Evolutionary conservation across 2,888 invertebrate species (phyloP), one percentile per base, ranked within the genome.

Genomic region (Seira musarum): DNA sequence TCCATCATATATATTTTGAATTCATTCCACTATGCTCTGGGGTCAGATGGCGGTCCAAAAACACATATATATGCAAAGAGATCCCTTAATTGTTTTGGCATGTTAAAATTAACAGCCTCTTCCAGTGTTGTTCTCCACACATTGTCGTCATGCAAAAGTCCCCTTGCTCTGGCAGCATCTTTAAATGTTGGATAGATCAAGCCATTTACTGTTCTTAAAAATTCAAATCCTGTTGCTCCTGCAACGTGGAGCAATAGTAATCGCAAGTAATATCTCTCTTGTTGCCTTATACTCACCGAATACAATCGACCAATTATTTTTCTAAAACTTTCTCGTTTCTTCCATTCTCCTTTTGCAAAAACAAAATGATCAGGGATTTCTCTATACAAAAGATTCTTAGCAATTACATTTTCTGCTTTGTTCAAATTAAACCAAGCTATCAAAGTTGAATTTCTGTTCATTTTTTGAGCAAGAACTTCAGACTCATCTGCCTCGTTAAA

Each of bases 351-450:
- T n/a, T n/a, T n/a, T n/a, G n/a, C 53, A 10, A n/a, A n/a, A 8
- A 74, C 81, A 57, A 71, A 84, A 64, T 82, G 64, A 25, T 82
- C 72, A 17, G 85, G 87, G 0, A 85, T 85, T 17, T 87, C 84
- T n/a, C 8, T 21, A 78, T 87, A 87, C 2, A 76, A 53, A 22
- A 73, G 76, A 53, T 80, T 57, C 10, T 78, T 65, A 1, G 85
- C 86, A n/a, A 63, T 25, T 57, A 13, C 15, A n/a, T n/a, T n/a
- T 25, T 83, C 71, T 5, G 22, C 57, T 73, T 75, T 10, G 61
- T 87, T 87, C 6, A 87, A 65, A 53, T 82, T 64, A 77, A 88
- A 87, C 65, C 80, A 88, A 24, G 83, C 87, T 0, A 85, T 85
- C 2, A 87, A 72, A 0, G 81, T 87, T 0, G 86, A 85, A 6